Evolutionary conservation across 2,797 vertebrate species (phyloP), one percentile per base, ranked within the genome.

Genomic region (Enteromius fasciolatus): DNA sequence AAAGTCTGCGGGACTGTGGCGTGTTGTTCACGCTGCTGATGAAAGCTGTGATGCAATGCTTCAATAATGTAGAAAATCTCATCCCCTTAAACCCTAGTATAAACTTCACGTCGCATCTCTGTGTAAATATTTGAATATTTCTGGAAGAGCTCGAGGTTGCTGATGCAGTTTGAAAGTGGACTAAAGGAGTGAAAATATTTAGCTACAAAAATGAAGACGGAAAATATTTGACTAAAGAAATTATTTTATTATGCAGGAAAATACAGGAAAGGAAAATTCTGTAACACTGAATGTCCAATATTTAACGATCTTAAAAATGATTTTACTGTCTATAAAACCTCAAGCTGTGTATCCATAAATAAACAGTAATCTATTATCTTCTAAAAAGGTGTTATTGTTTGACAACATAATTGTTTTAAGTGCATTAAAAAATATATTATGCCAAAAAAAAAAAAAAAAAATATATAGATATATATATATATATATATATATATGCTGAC

Each of bases 1-100:
- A 90, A 86, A 82, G 83, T 88, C 83, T 76, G 63, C 33, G 57
- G 64, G 80, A 83, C n/a, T 14, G 83, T 75, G 80, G 77, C 23
- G 44, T 76, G 82, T 36, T 57, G 57, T 80, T 84, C 83, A 69
- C 67, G 57, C 54, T 59, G 83, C 31, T 73, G 81, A 85, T 85
- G 50, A 81, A 69, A 74, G 48, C n/a, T 23, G 52, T 75, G 81
- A 79, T 76, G 39, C 70, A 82, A 75, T 64, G 74, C 64, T 79
- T 68, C 54, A 84, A 50, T 66, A 44, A 59, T 72, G 76, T 31
- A 15, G 46, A 63, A 82, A 79, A 79, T 74, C 46, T 28, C 20
- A 77, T 54, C 31, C 39, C 20, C 17, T 9, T 28, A 64, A 80
- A 80, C 50, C 76, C 36, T 18, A 17, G 28, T 52, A 36, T 36